phyloP scores from a whole-genome alignment of 2,888 invertebrate species.

The Ligdia adustata region DNA sequence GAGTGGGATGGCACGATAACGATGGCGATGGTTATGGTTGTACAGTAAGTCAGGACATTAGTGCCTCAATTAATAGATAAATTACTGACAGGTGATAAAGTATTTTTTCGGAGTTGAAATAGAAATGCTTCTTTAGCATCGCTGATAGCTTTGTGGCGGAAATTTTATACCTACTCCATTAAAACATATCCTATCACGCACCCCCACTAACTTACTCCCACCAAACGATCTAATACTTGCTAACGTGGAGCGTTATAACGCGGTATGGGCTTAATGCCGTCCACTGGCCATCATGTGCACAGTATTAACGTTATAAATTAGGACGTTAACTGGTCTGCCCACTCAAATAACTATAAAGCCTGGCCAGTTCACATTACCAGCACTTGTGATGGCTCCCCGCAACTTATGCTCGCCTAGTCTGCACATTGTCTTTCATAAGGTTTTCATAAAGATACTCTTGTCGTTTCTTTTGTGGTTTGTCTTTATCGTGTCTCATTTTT shows the following conservation, averaged over 20 bases:
- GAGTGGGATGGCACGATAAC: too few relatives aligned
- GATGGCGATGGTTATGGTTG: too few relatives aligned
- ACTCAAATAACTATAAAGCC: constrained; percentile 80
- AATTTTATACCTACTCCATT: too few relatives aligned
- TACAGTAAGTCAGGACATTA: too few relatives aligned
- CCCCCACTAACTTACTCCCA: constrained; percentile 1
- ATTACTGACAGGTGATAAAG: too few relatives aligned
- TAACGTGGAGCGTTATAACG: constrained; percentile 10
- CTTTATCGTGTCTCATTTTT: too few relatives aligned
- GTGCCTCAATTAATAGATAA: too few relatives aligned
- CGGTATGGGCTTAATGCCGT: constrained; percentile 23
- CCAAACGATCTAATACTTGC: constrained; percentile 15
- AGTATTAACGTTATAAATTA: constrained; percentile 82
- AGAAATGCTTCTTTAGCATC: too few relatives aligned
- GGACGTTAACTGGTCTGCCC: constrained; percentile 72
- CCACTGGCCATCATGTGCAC: constrained; percentile 60
- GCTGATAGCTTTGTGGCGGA: too few relatives aligned
- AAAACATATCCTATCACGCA: constrained; percentile 3
- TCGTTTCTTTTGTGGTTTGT: too few relatives aligned
- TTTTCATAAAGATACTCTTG: constrained; percentile 19
- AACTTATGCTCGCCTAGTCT: constrained; percentile 56
- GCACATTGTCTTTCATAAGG: constrained; percentile 45
- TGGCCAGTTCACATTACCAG: constrained; percentile 63
- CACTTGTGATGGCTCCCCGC: constrained; percentile 61
- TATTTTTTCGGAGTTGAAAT: too few relatives aligned